phyloP scores from a whole-genome alignment of 2,113 vertebrate genomes.

The Lycaon pictus region DNA sequence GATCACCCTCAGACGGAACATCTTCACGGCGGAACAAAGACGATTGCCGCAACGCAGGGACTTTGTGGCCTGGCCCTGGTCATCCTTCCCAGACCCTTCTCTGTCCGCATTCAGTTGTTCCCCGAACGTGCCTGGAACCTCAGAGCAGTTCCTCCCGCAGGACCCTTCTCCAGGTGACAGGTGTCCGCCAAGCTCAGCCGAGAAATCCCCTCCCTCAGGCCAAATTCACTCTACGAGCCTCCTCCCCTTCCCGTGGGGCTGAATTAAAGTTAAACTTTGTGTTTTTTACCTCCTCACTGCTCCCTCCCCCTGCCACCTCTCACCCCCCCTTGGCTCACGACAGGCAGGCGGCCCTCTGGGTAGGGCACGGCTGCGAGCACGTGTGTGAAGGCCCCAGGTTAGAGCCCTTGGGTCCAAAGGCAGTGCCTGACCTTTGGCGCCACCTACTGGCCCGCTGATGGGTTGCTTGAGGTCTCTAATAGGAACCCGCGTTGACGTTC shows the following conservation, averaged over 20 bases:
- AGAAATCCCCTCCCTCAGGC: too few relatives aligned
- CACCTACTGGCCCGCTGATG: conserved; percentile 4
- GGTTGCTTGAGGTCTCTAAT: background rate
- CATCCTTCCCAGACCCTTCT: background rate
- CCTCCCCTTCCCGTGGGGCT: too few relatives aligned
- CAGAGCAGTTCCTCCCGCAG: background rate
- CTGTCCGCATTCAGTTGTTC: background rate
- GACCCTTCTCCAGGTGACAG: background rate
- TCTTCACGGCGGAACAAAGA: background rate
- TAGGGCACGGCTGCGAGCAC: too few relatives aligned
- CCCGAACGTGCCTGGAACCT: background rate
- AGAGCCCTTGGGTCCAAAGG: background rate
- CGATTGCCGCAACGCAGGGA: accelerated
- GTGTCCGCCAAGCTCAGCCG: background rate
- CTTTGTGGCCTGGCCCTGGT: background rate
- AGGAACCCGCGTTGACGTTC: background rate
- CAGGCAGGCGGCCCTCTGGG: accelerated
- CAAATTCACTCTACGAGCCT: background rate
- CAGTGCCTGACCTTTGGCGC: background rate
- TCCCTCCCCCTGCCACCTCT: background rate
- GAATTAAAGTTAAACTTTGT: background rate
- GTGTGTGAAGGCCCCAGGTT: background rate
- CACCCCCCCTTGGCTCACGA: background rate
- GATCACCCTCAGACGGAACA: background rate
- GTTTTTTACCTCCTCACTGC: background rate